Evolutionary conservation across 2,888 invertebrate species (phyloP).

Genomic region (Brenthis daphne): DNA sequence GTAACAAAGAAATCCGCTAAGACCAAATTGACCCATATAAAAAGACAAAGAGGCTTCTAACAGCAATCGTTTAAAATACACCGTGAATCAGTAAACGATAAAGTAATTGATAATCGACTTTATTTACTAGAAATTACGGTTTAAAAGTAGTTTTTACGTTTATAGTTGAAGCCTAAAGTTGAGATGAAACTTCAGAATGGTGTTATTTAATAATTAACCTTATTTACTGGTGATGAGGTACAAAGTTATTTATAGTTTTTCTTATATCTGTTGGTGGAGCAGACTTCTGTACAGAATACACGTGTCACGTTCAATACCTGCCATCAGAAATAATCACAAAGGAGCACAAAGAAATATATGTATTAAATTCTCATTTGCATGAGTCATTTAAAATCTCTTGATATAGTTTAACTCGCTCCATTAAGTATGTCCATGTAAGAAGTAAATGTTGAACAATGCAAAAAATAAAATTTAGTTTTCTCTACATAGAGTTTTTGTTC

Average conservation of each 20-base stretch:
- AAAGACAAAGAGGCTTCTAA: slow-evolving; percentile 46
- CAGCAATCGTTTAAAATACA: slow-evolving; percentile 46
- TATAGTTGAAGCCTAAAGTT: slow-evolving; percentile 8
- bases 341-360: slow-evolving; percentile 45
- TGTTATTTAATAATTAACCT: not conserved
- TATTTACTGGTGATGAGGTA: not conserved
- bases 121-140: slow-evolving; percentile 24
- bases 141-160: slow-evolving; percentile 15
- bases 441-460: too few species aligned
- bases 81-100: slow-evolving; percentile 43
- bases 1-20: slow-evolving; percentile 47
- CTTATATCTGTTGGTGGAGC: not conserved
- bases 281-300: slow-evolving; percentile 22
- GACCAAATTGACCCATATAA: slow-evolving; percentile 45
- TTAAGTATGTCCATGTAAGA: not conserved
- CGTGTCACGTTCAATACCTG: slow-evolving; percentile 44
- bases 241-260: not conserved
- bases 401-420: slow-evolving; percentile 24
- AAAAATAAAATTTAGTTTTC: too few species aligned
- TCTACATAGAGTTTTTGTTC: too few species aligned
- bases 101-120: slow-evolving; percentile 20
- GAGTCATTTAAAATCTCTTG: slow-evolving; percentile 32
- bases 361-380: slow-evolving; percentile 34
- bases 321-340: slow-evolving; percentile 48
- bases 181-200: not conserved